Percentiles rank a stretch among this genome's conserved stretches.
phyloP scores from a whole-genome alignment of 2,797 vertebrate species.

The Hirundo rustica region DNA sequence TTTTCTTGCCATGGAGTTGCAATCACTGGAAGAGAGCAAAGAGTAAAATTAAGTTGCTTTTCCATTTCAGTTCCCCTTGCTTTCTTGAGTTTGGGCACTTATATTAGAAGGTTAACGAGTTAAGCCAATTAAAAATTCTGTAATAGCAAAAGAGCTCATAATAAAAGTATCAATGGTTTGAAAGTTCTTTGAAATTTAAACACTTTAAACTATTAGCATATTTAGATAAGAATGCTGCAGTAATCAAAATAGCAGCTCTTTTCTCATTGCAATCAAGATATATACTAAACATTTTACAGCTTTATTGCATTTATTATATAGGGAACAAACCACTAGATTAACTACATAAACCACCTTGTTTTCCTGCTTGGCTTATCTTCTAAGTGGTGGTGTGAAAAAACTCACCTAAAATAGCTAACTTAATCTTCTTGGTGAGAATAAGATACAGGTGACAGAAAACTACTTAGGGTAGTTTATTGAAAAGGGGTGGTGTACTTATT shows the following conservation, averaged over 20 bases:
- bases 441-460: not conserved
- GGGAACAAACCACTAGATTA: accelerated
- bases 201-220: not conserved
- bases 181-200: not conserved
- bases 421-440: not conserved
- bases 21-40: not conserved
- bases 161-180: not conserved
- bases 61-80: not conserved
- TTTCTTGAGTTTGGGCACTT: not conserved
- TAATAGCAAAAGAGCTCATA: accelerated
- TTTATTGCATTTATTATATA: not conserved
- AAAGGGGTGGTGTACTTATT: accelerated
- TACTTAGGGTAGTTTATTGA: not conserved
- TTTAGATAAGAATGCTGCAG: accelerated
- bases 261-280: not conserved
- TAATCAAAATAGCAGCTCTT: not conserved
- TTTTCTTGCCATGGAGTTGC: accelerated
- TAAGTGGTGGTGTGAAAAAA: accelerated
- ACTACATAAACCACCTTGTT: accelerated
- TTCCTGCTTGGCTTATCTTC: not conserved
- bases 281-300: accelerated
- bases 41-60: accelerated
- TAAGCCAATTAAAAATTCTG: accelerated
- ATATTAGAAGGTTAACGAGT: accelerated
- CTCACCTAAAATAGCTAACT: not conserved